phyloP scores from a whole-genome alignment of 2,888 invertebrate species.

The Cepaea hortensis region DNA sequence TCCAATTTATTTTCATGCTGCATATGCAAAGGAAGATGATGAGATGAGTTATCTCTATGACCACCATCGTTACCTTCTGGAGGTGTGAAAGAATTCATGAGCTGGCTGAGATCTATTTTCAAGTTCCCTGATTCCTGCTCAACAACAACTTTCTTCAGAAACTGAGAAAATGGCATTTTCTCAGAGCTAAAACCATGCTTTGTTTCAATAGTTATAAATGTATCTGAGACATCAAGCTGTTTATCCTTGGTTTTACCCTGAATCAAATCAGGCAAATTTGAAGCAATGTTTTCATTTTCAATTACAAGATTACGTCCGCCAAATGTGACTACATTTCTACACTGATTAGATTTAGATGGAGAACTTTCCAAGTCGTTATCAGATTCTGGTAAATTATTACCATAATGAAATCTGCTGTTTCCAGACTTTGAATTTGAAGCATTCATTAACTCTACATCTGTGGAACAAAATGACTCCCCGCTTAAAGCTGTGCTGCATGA shows the following conservation, averaged over 20 bases:
- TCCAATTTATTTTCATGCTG: not conserved
- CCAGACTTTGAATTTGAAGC: not conserved
- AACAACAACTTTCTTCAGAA: constrained; percentile 39
- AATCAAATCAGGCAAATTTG: not conserved
- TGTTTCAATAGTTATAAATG: constrained; percentile 46
- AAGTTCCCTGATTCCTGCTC: constrained; percentile 41
- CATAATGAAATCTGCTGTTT: not conserved
- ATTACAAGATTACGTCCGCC: not conserved
- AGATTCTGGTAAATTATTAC: not conserved
- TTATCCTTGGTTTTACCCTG: not conserved
- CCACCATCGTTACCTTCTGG: not conserved
- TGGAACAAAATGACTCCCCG: not conserved
- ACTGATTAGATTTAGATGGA: not conserved
- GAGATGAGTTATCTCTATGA: not conserved
- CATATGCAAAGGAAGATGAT: not conserved
- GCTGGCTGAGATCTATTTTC: constrained; percentile 35
- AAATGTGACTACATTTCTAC: not conserved
- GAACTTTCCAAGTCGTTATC: not conserved
- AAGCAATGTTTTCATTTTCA: not conserved
- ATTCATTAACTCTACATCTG: not conserved
- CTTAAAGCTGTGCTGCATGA: not conserved
- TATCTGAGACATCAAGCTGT: constrained; percentile 41
- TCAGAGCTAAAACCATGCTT: constrained; percentile 47
- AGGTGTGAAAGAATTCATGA: constrained; percentile 5
- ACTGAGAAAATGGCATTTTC: constrained; percentile 46